These are phyloP conservation scores for Hoplias malabaricus DNA, from an alignment of 2,113 vertebrate genomes.

Conservation along the genomic window DNA sequence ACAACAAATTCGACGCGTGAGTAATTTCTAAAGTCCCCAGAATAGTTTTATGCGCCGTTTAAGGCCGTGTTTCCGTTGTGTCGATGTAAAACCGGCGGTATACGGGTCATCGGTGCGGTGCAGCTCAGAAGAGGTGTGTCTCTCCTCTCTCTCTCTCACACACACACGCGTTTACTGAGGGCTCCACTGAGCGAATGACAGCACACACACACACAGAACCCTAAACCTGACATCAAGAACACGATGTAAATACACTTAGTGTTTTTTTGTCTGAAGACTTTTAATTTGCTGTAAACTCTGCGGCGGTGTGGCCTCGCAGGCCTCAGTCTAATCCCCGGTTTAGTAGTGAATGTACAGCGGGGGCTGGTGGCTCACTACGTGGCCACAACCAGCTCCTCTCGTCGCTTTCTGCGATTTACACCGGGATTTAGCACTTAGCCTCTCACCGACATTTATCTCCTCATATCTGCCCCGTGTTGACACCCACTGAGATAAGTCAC, in stretches of 20 bases:
- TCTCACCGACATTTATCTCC: not conserved
- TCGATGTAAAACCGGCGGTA: not conserved
- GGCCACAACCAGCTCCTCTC: conserved; percentile 24
- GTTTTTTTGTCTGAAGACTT: not conserved
- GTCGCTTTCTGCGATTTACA: not conserved
- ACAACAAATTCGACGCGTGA: conserved; percentile 99
- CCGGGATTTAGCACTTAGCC: not conserved
- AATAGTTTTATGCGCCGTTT: not conserved
- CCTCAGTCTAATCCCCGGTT: conserved; percentile 62
- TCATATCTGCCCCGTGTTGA: not conserved
- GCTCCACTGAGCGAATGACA: not conserved
- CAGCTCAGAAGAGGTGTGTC: conserved; percentile 31
- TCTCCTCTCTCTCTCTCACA: not conserved
- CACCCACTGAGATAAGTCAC: too few species aligned
- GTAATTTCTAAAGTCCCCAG: conserved; percentile 63
- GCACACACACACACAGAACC: not conserved
- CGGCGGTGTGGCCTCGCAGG: conserved; percentile 57
- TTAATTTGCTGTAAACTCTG: not conserved
- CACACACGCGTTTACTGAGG: not conserved
- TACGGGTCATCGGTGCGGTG: not conserved
- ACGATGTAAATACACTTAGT: not conserved
- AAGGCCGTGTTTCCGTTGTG: not conserved
- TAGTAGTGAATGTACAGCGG: conserved; percentile 57
- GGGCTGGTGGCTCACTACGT: conserved; percentile 25
- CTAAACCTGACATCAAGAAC: too few species aligned